Evolutionary conservation across 2,797 vertebrate genomes (phyloP).

Genomic region (Fratercula arctica): DNA sequence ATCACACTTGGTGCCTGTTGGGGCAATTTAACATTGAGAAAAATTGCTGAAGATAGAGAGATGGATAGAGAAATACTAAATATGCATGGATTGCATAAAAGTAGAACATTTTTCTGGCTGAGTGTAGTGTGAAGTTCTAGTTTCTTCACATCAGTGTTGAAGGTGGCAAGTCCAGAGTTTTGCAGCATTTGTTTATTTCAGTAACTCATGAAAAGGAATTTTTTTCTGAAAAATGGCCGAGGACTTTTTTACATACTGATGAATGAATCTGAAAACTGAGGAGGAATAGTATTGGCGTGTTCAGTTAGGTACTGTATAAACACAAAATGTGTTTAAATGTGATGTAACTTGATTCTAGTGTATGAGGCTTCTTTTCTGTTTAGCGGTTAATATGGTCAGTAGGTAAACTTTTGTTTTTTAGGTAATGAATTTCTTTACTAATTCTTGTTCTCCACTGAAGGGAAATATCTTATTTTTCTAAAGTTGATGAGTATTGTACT

Average conservation of each 20-base stretch:
- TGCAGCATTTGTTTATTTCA: not conserved
- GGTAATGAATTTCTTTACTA: not conserved
- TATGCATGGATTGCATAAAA: not conserved
- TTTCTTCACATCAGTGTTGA: accelerated
- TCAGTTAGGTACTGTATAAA: not conserved
- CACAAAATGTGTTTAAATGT: not conserved
- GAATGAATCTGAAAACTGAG: not conserved
- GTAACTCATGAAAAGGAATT: not conserved
- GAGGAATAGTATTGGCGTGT: not conserved
- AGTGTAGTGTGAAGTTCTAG: accelerated
- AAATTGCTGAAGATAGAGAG: not conserved
- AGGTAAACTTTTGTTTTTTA: not conserved
- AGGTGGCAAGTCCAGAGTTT: not conserved
- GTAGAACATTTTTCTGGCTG: not conserved
- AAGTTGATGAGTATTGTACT: not conserved
- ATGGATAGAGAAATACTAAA: not conserved
- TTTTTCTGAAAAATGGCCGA: not conserved
- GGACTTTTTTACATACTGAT: not conserved
- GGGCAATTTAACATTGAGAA: not conserved
- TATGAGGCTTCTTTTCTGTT: not conserved
- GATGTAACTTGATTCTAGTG: not conserved
- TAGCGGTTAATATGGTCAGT: not conserved
- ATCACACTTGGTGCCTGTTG: not conserved
- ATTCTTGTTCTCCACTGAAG: not conserved
- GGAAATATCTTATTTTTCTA: not conserved